These are phyloP conservation scores for Leucania comma DNA, from an alignment of 2,888 invertebrate species.

Conservation along the genomic window DNA sequence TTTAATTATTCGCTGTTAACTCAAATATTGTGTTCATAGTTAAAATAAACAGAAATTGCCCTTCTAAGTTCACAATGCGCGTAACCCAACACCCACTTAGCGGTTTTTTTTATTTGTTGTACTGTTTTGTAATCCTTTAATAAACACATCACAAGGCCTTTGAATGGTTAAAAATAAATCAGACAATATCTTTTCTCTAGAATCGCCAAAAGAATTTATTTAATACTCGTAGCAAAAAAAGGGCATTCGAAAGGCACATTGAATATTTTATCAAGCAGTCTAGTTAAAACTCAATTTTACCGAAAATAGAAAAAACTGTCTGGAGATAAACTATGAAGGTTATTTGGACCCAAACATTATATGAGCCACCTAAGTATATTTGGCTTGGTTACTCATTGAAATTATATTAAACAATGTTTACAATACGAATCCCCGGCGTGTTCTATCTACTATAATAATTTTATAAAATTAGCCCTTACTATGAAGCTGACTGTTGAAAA, in stretches of 20 bases:
- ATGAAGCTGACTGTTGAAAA: conserved; percentile 49
- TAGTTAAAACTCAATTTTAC: conserved; percentile 32
- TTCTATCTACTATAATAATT: conserved; percentile 60
- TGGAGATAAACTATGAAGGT: conserved; percentile 21
- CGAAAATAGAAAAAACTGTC: conserved; percentile 8
- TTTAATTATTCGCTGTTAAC: too few relatives aligned
- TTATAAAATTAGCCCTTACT: conserved; percentile 46
- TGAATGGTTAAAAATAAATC: not conserved
- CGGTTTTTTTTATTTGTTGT: too few relatives aligned
- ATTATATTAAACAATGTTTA: conserved; percentile 52
- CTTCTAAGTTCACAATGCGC: too few relatives aligned
- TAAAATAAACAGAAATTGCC: too few relatives aligned
- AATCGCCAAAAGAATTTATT: conserved; percentile 1
- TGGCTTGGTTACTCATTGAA: conserved; percentile 28
- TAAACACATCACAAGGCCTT: too few relatives aligned
- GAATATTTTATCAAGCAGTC: conserved; percentile 22
- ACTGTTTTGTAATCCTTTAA: too few relatives aligned
- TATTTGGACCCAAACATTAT: conserved; percentile 33
- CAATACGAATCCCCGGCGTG: conserved; percentile 51
- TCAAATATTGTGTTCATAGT: too few relatives aligned
- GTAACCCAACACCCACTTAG: too few relatives aligned
- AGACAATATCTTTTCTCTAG: not conserved
- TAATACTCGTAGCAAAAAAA: not conserved
- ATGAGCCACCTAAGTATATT: conserved; percentile 43
- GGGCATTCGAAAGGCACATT: conserved; percentile 14